phyloP scores from a whole-genome alignment of 2,797 vertebrate genomes.

The Scleropages formosus region DNA sequence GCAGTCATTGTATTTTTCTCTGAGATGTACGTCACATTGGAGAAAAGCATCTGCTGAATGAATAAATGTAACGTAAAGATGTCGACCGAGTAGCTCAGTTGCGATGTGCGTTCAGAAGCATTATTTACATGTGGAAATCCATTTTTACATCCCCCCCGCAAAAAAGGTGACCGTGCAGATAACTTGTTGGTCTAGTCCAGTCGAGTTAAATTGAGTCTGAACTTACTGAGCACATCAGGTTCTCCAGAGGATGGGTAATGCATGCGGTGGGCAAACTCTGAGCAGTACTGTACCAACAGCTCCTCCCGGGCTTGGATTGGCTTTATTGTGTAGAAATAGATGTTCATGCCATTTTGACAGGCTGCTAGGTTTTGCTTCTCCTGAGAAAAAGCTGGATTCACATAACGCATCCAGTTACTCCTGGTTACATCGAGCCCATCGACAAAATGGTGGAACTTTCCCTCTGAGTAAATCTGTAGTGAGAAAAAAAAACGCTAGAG shows the following conservation, averaged over 20 bases:
- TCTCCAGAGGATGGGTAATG: constrained; percentile 90
- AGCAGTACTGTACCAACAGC: constrained; percentile 96
- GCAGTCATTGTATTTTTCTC: no score
- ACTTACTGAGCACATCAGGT: constrained; percentile 93
- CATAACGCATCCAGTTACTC: constrained; percentile 98
- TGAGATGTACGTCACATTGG: no score
- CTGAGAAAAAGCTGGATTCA: constrained; percentile 88
- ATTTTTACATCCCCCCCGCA: no score
- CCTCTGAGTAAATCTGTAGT: constrained; percentile 81
- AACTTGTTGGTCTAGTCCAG: no score
- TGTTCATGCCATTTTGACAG: constrained; percentile 93
- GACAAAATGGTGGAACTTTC: constrained; percentile 88
- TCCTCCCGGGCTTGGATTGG: constrained; percentile 88
- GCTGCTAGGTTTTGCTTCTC: constrained; percentile 92
- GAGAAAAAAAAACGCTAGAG: no score
- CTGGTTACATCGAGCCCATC: constrained; percentile 93
- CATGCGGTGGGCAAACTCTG: constrained; percentile 88
- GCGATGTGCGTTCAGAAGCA: no score
- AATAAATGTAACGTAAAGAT: no score
- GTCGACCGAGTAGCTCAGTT: no score
- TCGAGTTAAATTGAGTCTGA: background rate
- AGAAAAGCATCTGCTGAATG: no score
- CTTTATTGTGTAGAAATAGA: constrained; percentile 96
- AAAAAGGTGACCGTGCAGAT: no score
- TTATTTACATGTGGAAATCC: no score